Evolutionary conservation across 2,888 invertebrate genomes (phyloP), one percentile per base, ranked within the genome.

Genomic region (Prenolepis imparis): DNA sequence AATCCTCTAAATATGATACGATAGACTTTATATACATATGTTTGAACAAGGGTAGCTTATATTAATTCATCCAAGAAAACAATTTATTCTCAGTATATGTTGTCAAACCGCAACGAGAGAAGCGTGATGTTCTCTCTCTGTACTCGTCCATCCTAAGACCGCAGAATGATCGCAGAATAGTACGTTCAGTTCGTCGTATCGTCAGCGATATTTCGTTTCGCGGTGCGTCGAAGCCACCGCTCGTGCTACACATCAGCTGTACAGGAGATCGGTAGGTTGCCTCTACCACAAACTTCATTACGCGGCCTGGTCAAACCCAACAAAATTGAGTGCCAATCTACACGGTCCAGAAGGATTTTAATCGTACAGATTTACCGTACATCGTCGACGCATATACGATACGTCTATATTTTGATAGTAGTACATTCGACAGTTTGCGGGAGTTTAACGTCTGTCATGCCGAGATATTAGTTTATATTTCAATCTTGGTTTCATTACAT

Each of bases 221-320:
- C 66, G 67, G 59, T 73, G 32, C 67, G 64, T 61, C 52, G 63
- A 55, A 77, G 72, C 81, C 83, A 84, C 83, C 73, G 66, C 61
- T 55, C 67, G 61, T 70, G 36, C 72, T 80, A 61, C 41, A 41
- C 70, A 84, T 83, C 70, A 70, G 73, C 68, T 74, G 41, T 73
- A 67, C 28, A 66, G 24, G 36, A 63, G 28, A 52, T 66, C 44
- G 67, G 73, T 52, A 28, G 32, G 39, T 28, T 59, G 24, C 8
- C 52, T 66, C 44, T 28, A 80, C 68, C 77, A 72, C 84, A 84
- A 88, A 84, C 63, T 85, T 88, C 85, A 82, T 88, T 88, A 83
- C 85, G 66, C 78, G 72, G 80, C 11, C 36, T 28, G 64, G 52
- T 67, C 75, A 70, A 80, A 83, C 39, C 78, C 68, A 80, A 72